A percentile compares a stretch with the other conserved stretches of the same genome.
Evolutionary conservation across 2,113 vertebrate genomes (phyloP).

Genomic region (Setophaga kirtlandii): DNA sequence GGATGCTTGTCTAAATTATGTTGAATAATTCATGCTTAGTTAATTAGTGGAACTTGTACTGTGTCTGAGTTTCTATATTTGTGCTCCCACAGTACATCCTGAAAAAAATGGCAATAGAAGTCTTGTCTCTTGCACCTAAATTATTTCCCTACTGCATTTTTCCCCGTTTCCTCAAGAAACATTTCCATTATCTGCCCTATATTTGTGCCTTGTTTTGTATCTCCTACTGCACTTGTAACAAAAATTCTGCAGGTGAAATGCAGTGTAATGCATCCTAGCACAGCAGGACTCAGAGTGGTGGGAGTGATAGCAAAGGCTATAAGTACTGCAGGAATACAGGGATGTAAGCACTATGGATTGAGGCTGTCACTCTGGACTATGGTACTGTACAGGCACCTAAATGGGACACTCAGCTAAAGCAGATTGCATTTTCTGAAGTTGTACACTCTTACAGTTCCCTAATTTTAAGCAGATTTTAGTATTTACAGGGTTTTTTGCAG

Average conservation of each 20-base stretch:
- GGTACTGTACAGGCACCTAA: neutral
- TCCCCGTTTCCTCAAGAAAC: neutral
- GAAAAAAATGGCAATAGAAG: neutral
- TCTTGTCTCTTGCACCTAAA: neutral
- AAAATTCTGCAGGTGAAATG: neutral
- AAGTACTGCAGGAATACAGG: neutral
- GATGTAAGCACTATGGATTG: neutral
- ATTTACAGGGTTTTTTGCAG: neutral
- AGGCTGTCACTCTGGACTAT: neutral
- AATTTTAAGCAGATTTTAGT: neutral
- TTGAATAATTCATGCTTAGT: neutral
- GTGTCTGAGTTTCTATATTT: neutral
- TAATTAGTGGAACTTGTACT: neutral
- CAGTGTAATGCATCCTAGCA: neutral
- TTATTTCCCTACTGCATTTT: neutral
- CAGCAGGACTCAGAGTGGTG: neutral
- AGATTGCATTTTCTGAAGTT: neutral
- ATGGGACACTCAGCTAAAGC: neutral
- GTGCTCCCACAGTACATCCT: neutral
- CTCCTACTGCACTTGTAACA: neutral
- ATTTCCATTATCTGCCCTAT: neutral
- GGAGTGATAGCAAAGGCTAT: rapidly evolving
- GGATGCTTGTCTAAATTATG: neutral
- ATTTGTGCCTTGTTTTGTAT: neutral
- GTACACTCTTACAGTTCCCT: neutral